Conservation (phyloP, 2,113 vertebrate species). For the Isurus oxyrinchus region DNA sequence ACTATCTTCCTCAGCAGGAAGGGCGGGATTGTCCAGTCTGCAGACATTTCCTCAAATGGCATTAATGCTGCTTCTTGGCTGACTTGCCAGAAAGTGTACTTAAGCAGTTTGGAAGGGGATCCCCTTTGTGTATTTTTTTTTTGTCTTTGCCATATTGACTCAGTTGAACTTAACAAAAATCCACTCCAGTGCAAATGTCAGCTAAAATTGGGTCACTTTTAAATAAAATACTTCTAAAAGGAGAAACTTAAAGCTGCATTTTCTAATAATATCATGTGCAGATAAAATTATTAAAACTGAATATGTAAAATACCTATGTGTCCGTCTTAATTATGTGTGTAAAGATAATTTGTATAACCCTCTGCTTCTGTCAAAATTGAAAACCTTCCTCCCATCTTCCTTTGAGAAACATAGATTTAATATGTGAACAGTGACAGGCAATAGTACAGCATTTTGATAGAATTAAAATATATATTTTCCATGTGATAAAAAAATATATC, state of each 20-base stretch:
- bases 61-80: not conserved
- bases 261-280: not conserved
- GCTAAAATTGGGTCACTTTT: not conserved
- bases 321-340: not conserved
- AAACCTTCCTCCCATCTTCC: not conserved
- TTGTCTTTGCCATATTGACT: not conserved
- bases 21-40: not conserved
- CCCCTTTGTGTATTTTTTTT: not conserved
- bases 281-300: not conserved
- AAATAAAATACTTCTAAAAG: not conserved
- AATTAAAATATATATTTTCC: not conserved
- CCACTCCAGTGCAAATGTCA: not conserved
- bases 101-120: not conserved
- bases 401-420: not conserved
- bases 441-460: not conserved
- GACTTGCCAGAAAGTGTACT: not conserved
- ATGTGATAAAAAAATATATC: not conserved
- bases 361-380: not conserved
- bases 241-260: not conserved
- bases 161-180: not conserved
- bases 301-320: not conserved
- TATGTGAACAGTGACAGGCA: not conserved
- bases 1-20: conserved; percentile 3
- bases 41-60: conserved; percentile 7
- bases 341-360: not conserved